Evolutionary conservation across 2,113 vertebrate species (phyloP), one percentile per base, ranked within the genome.

Genomic region (Elephas maximus): DNA sequence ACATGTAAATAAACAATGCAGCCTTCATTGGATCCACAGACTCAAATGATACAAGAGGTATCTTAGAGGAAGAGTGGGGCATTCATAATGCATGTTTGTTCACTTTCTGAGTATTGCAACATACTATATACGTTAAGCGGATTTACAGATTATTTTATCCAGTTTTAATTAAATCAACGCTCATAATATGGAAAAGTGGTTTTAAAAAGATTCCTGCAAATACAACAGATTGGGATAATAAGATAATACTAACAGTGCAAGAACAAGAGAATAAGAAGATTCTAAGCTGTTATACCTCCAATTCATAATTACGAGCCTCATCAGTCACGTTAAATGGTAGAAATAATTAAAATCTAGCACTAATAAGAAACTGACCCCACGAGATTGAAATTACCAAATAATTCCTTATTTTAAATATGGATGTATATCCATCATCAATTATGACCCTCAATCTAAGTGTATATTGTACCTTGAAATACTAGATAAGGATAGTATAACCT

Each of bases 191-290:
- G 23, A 94, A 92, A 95, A 71, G 51, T 48, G 82, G 12, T 26
- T 96, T 79, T 67, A 71, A 95, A 53, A 77, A 89, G 26, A 88
- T 62, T 88, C 15, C 62, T 91, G 37, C 28, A 82, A 92, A 95
- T 28, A 78, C 67, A 91, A 92, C 28, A 96, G 6, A 94, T 53
- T 85, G 41, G 81, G 24, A 94, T 82, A 88, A 76, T 21, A 86
- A 20, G n/a, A 95, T 73, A 93, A 92, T 86, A 85, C 1, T 45
- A 88, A 88, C 71, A 95, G 85, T 26, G n/a, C 3, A 95, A 94
- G 79, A 45, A 74, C 8, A 74, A 73, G 62, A 2, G 14, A 92
- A 93, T 3, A 82, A 93, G 65, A 95, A 96, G 95, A 77, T 85
- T 8, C 44, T 14, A 87, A 24, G 74, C 26, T 82, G 5, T 48